Evolutionary conservation across 1,140 invertebrate genomes (phyloP).

Genomic region (Vanessa atalanta): DNA sequence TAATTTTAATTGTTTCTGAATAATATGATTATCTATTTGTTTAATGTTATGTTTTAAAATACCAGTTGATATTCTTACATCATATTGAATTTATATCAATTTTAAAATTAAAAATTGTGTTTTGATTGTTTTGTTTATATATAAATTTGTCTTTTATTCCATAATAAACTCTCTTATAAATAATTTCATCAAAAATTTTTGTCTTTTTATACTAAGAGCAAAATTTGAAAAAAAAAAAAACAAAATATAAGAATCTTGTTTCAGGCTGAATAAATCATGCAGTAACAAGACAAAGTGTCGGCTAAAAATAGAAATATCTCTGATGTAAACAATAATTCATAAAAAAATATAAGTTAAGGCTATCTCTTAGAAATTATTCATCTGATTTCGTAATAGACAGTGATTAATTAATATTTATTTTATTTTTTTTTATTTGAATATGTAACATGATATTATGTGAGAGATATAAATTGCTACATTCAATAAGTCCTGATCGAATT

Average conservation of each 20-base stretch:
- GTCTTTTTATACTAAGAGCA: not conserved
- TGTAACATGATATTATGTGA: not conserved
- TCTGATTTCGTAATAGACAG: not conserved
- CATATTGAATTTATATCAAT: too few relatives aligned
- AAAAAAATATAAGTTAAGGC: constrained; percentile 57
- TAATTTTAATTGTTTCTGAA: too few relatives aligned
- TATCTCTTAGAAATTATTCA: constrained; percentile 36
- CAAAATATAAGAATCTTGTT: not conserved
- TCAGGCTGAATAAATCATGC: constrained; percentile 36
- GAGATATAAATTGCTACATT: too few relatives aligned
- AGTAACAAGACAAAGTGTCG: constrained; percentile 49
- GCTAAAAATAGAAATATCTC: constrained; percentile 55
- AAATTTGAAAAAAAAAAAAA: not conserved
- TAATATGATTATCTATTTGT: too few relatives aligned
- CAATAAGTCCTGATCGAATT: too few relatives aligned
- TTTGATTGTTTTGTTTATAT: too few relatives aligned
- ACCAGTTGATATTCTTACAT: too few relatives aligned
- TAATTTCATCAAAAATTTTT: too few relatives aligned
- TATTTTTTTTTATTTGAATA: not conserved
- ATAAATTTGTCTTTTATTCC: too few relatives aligned
- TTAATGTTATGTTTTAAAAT: too few relatives aligned
- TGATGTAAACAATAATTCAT: constrained; percentile 64
- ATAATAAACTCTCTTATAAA: too few relatives aligned
- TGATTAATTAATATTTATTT: not conserved
- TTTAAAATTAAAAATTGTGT: too few relatives aligned